These are phyloP conservation scores for Hesperia comma DNA, from an alignment of 2,888 invertebrate genomes.

Conservation along the genomic window DNA sequence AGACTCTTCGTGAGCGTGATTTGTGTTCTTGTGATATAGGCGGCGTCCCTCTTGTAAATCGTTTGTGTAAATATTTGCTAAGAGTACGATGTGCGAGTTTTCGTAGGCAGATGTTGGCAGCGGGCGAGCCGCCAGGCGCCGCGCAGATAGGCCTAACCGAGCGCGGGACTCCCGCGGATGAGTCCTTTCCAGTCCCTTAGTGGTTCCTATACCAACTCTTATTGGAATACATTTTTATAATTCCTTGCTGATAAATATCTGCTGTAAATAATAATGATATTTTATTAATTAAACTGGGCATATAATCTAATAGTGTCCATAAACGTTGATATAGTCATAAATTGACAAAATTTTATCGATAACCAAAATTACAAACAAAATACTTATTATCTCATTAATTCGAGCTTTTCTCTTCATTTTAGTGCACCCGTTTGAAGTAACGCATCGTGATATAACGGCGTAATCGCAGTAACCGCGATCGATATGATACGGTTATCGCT, in stretches of 20 bases:
- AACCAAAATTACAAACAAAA: too few species aligned
- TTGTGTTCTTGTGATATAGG: slow-evolving; percentile 66
- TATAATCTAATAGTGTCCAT: too few species aligned
- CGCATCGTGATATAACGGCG: slow-evolving; percentile 51
- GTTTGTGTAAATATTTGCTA: slow-evolving; percentile 73
- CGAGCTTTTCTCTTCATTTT: slow-evolving; percentile 11
- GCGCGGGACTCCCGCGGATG: slow-evolving; percentile 68
- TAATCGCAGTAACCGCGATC: slow-evolving; percentile 67
- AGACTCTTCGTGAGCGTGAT: slow-evolving; percentile 78
- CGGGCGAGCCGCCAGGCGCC: slow-evolving; percentile 57
- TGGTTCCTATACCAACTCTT: slow-evolving; percentile 64
- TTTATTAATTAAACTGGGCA: too few species aligned
- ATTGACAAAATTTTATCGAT: too few species aligned
- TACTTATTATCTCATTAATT: background rate
- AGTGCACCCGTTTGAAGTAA: slow-evolving; percentile 36
- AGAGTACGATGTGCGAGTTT: slow-evolving; percentile 67
- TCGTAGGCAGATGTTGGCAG: slow-evolving; percentile 69
- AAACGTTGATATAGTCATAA: too few species aligned
- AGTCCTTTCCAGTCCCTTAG: slow-evolving; percentile 69
- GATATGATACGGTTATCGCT: slow-evolving; percentile 68
- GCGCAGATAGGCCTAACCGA: slow-evolving; percentile 71
- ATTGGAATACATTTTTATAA: slow-evolving; percentile 37
- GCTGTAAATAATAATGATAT: too few species aligned
- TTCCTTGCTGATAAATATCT: too few species aligned
- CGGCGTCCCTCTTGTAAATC: slow-evolving; percentile 57